Conservation (phyloP, 2,888 invertebrate genomes). For the Cremastinae sp. region DNA sequence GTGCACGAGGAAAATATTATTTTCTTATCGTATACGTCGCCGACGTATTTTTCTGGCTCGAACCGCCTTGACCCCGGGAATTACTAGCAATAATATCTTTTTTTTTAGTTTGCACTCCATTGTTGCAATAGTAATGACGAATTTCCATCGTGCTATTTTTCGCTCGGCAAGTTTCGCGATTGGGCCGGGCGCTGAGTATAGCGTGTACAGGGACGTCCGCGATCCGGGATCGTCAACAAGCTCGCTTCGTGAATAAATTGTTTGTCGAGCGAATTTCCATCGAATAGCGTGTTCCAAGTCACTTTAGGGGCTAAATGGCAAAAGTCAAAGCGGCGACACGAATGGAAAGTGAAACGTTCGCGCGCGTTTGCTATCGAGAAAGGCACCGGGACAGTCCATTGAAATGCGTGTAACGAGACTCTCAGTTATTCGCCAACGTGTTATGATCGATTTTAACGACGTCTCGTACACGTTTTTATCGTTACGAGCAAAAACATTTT, state of each 20-base stretch:
- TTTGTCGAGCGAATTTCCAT: slow-evolving; percentile 61
- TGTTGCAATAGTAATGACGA: too few species aligned
- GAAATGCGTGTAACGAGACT: neutral
- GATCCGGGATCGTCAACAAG: slow-evolving; percentile 7
- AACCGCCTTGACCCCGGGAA: too few species aligned
- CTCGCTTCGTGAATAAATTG: slow-evolving; percentile 31
- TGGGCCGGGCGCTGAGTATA: too few species aligned
- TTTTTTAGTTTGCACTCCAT: too few species aligned
- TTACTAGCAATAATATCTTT: too few species aligned
- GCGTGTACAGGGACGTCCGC: neutral
- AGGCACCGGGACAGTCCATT: neutral
- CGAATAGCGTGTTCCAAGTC: slow-evolving; percentile 53
- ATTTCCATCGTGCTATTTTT: too few species aligned
- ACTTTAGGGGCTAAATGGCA: slow-evolving; percentile 64
- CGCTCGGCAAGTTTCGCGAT: too few species aligned
- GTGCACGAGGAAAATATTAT: too few species aligned
- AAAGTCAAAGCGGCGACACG: slow-evolving; percentile 62
- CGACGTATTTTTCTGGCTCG: slow-evolving; percentile 1
- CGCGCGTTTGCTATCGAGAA: neutral
- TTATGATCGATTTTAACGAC: neutral
- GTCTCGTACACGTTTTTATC: neutral
- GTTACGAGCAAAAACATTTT: neutral
- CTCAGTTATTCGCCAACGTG: neutral
- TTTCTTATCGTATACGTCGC: too few species aligned
- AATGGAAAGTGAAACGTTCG: slow-evolving; percentile 44